Conservation (phyloP, 2,113 vertebrate genomes). For the Sarotherodon lohbergeri region DNA sequence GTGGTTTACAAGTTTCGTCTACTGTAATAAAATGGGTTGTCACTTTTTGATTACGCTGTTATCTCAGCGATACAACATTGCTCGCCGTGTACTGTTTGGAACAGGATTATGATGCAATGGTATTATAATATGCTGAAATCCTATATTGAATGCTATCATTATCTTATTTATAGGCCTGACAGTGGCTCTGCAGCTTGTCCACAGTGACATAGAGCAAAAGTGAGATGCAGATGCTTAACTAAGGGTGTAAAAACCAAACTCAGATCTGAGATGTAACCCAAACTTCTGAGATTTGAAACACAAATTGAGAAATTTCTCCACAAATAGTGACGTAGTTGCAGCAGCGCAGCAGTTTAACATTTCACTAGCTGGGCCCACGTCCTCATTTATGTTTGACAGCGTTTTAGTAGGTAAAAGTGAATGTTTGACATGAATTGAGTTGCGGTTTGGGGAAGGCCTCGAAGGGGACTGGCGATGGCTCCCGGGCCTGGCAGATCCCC, state of each 20-base stretch:
- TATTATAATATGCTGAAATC: background rate
- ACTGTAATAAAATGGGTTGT: slow-evolving; percentile 14
- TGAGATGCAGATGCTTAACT: background rate
- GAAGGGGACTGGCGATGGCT: no score
- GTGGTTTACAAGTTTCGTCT: background rate
- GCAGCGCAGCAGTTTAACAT: background rate
- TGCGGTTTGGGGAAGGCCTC: no score
- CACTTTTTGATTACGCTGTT: background rate
- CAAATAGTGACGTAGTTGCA: background rate
- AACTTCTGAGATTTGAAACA: background rate
- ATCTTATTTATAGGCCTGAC: slow-evolving; percentile 75
- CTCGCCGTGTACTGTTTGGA: background rate
- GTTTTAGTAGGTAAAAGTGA: no score
- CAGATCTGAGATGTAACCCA: background rate
- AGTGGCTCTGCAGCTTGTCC: slow-evolving; percentile 92
- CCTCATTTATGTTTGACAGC: no score
- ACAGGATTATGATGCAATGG: background rate
- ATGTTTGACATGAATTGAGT: no score
- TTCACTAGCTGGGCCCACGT: no score
- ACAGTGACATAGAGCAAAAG: slow-evolving; percentile 89
- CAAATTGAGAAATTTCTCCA: background rate
- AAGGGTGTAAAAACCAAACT: background rate
- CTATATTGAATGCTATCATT: background rate
- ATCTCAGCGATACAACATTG: background rate
- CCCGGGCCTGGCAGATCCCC: no score